A percentile compares a stretch with the other conserved stretches of the same genome.
Conservation (phyloP, 2,797 vertebrate genomes). For the Cygnus olor region DNA sequence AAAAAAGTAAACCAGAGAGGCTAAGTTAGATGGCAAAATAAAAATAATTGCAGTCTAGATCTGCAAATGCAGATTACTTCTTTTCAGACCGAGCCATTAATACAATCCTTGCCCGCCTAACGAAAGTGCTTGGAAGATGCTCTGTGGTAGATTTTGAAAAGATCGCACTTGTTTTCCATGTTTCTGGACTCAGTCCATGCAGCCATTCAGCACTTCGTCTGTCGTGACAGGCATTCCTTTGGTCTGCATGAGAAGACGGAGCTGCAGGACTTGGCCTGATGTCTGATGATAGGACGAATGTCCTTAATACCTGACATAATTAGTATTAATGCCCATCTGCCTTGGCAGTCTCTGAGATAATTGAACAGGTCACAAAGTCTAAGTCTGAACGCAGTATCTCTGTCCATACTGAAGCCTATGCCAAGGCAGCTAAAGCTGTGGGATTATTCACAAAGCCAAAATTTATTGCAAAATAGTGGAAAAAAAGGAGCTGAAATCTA, state of each 20-base stretch:
- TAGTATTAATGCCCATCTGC: neutral
- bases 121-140: neutral
- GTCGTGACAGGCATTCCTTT: neutral
- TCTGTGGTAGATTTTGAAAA: neutral
- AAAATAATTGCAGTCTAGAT: neutral
- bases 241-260: neutral
- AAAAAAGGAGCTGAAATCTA: neutral
- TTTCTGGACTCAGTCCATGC: neutral
- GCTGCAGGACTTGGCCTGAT: neutral
- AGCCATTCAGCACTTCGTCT: neutral
- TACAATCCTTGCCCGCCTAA: neutral
- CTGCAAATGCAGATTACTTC: neutral
- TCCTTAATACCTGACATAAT: neutral
- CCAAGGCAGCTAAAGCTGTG: neutral
- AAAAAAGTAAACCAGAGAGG: neutral
- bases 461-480: neutral
- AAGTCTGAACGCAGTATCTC: neutral
- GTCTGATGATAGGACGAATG: neutral
- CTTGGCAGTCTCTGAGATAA: neutral
- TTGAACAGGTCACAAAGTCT: neutral
- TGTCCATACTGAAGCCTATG: neutral
- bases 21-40: neutral
- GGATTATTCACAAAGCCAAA: neutral
- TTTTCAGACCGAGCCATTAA: neutral
- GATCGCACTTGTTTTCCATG: neutral